Base-by-base conservation (phyloP, 2,113 vertebrate genomes). In the Stigmatopora argus region DNA sequence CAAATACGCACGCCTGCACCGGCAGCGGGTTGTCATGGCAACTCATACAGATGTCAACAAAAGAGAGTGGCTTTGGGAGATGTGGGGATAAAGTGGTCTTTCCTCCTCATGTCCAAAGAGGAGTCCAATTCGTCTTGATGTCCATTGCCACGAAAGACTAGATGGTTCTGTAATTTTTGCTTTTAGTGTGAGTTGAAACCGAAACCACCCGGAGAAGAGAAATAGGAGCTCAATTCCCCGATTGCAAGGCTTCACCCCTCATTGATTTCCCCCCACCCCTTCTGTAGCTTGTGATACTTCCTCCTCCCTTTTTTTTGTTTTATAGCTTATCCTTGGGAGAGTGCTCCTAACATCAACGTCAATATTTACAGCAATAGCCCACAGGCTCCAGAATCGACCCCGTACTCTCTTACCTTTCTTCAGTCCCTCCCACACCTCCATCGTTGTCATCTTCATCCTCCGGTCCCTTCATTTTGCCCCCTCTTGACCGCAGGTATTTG, bases 321-420 rank as follows among this genome's bases (percentile, higher is more conserved):
- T 85, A 83, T 75, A 80, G 84, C 73, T 81, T 75, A 86, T 87
- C 86, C 86, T 85, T 86, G 79, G 85, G 83, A 85, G 85, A 86
- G 82, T 79, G 85, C 76, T 84, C 85, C 83, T 87, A 89, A 89
- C 84, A 80, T 88, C 85, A 88, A 80, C 73, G 78, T 87, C 88
- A 86, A 85, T 89, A 88, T 88, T 88, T 86, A 88, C 84, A 86
- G 84, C 83, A 84, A 85, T 84, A 81, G 80, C 88, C 88, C 26
- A 75, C 82, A 84, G 85, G 83, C 86, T 79, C 73, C 72, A 68
- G 65, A 81, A 88, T 89, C 84, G 88, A 89, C 86, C 83, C 81
- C 81, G 83, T 66, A n/a, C 49, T 52, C 56, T 75, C 53, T 79
- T 77, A 84, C 81, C 86, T 78, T 81, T 81, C 69, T 74, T 65